Evolutionary conservation across 2,888 invertebrate genomes (phyloP), one percentile per base, ranked within the genome.

Genomic region (Cephus nigrinus): DNA sequence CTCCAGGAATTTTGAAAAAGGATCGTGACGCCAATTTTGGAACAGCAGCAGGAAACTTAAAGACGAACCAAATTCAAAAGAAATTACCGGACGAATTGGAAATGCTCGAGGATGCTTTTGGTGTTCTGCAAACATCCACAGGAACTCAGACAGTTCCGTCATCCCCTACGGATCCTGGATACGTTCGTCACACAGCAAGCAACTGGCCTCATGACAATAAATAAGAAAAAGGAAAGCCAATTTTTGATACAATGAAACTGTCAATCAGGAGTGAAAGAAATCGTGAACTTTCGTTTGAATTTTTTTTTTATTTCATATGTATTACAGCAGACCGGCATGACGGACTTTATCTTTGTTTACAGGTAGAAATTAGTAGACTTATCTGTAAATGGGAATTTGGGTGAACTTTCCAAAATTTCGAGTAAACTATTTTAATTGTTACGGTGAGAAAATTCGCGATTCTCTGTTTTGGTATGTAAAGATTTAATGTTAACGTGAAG

Each of bases 121-220:
- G 86, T 73, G 87, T 82, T 35, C 80, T 90, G 11, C 86, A 86
- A 83, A 88, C 88, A 12, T 83, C 89, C 23, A 87, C 86, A 15
- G 88, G 86, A 72, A 89, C 89, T 0, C 89, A 90, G 75, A 90
- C n/a, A 32, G 78, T 84, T 9, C 92, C 92, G 0, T 95, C 94
- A n/a, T 94, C 95, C 0, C 95, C 96, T 0, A 94, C 94, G 0
- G 95, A 96, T 89, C 95, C 95, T 0, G 96, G 96, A 4, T 96
- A 94, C 85, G 96, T 96, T 2, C 94, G 95, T 86, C 95, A 95
- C 87, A 94, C 95, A 0, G 96, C 95, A 1, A 94, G 94, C 81
- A 93, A 94, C 84, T 96, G 96, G 96, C 92, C 92, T 3, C 86
- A 85, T 1, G 90, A 90, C 32, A 40, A 81, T 32, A 93, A 92